Conservation (phyloP, 2,113 vertebrate species). For the Charadrius vociferus region DNA sequence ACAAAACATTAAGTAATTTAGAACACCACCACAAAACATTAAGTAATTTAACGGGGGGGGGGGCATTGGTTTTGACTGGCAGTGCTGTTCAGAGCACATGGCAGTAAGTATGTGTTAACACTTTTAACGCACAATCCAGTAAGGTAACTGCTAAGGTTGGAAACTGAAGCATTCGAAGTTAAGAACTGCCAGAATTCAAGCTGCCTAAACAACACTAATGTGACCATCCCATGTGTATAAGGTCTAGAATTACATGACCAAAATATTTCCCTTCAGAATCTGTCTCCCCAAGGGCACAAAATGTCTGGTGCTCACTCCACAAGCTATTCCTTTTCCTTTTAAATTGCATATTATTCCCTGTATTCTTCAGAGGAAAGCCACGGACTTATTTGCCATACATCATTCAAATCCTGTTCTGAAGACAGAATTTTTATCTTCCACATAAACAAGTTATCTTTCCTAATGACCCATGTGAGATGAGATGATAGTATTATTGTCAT, state of each 20-base stretch:
- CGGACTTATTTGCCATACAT: background rate
- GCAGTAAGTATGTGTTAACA: background rate
- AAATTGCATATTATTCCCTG: background rate
- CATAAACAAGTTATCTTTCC: conserved; percentile 44
- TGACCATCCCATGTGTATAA: background rate
- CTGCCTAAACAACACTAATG: background rate
- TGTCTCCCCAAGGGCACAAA: background rate
- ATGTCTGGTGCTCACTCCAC: background rate
- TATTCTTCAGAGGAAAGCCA: background rate
- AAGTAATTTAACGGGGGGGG: background rate
- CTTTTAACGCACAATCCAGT: background rate
- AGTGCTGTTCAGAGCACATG: background rate
- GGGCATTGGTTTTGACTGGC: background rate
- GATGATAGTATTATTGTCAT: background rate
- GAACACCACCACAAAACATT: background rate
- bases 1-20: conserved; percentile 20
- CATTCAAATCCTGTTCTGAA: conserved; percentile 28
- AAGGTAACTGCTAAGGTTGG: background rate
- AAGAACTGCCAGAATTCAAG: background rate
- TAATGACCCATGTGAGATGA: conserved; percentile 35
- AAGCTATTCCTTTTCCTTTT: background rate
- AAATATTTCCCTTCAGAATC: background rate
- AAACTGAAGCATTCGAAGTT: background rate
- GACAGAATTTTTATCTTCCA: conserved; percentile 16
- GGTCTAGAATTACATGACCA: background rate